Conservation (phyloP, 1,140 invertebrate species). For the Dendrolimus kikuchii region DNA sequence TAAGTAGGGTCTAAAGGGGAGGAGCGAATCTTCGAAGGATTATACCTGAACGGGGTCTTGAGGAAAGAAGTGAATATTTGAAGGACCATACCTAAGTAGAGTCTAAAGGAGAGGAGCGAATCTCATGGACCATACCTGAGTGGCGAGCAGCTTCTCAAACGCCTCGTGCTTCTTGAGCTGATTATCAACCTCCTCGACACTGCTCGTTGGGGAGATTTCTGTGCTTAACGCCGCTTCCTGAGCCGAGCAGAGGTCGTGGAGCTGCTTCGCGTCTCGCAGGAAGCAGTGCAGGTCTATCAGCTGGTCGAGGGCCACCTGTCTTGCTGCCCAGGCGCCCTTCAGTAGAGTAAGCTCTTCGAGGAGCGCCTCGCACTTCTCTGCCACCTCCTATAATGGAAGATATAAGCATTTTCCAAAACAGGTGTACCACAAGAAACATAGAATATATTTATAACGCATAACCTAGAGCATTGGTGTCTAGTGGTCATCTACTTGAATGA, state of each 20-base stretch:
- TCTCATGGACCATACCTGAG: slow-evolving; percentile 55
- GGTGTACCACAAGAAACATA: no score
- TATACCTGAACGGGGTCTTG: slow-evolving; percentile 43
- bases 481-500: no score
- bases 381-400: slow-evolving; percentile 76
- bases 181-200: slow-evolving; percentile 90
- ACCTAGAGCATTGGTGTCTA: no score
- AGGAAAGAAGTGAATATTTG: no score
- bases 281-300: slow-evolving; percentile 96
- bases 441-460: no score
- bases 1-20: no score
- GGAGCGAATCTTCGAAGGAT: neutral
- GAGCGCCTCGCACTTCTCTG: slow-evolving; percentile 84
- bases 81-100: no score
- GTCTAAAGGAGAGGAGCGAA: neutral
- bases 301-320: slow-evolving; percentile 94
- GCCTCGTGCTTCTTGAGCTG: slow-evolving; percentile 93
- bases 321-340: slow-evolving; percentile 89
- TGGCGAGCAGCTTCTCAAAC: slow-evolving; percentile 88
- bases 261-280: slow-evolving; percentile 93
- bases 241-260: slow-evolving; percentile 89
- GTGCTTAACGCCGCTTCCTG: slow-evolving; percentile 85
- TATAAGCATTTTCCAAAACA: no score
- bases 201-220: slow-evolving; percentile 67
- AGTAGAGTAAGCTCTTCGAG: slow-evolving; percentile 85